phyloP scores from a whole-genome alignment of 30 jellyfish, hydroid and myxozoan genomes.

The Aurelia aurita region DNA sequence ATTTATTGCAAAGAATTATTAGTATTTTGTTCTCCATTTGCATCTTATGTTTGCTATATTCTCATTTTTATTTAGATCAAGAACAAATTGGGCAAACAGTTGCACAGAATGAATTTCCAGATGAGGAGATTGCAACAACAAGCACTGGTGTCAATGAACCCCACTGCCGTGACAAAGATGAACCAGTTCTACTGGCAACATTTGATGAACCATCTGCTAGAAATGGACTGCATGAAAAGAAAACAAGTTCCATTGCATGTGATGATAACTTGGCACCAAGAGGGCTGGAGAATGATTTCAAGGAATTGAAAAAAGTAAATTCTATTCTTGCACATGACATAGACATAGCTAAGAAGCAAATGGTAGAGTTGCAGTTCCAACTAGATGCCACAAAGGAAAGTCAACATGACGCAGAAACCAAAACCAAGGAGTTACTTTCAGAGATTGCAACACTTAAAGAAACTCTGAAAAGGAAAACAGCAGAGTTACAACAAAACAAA shows the following conservation, averaged over 20 bases:
- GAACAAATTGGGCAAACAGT: not conserved
- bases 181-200: not conserved
- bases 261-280: too few relatives aligned
- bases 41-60: not conserved
- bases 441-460: too few relatives aligned
- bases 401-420: too few relatives aligned
- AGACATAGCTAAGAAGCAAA: too few relatives aligned
- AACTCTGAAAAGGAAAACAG: too few relatives aligned
- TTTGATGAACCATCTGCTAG: not conserved
- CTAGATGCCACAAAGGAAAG: too few relatives aligned
- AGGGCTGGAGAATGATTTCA: too few relatives aligned
- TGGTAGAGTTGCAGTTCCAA: too few relatives aligned
- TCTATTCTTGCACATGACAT: too few relatives aligned
- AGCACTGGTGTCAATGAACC: slow-evolving; percentile 1
- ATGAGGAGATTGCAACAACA: slow-evolving; percentile 6
- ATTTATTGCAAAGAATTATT: not conserved
- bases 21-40: slow-evolving; percentile 1
- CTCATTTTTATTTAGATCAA: not conserved
- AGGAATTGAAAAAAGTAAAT: too few relatives aligned
- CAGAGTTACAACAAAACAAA: too few relatives aligned
- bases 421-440: too few relatives aligned
- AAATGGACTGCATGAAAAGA: slow-evolving; percentile 1
- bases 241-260: not conserved
- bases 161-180: slow-evolving; percentile 3
- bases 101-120: slow-evolving; percentile 6